Evolutionary conservation across 1,140 invertebrate genomes (phyloP).

Genomic region (Asbolus verrucosus): DNA sequence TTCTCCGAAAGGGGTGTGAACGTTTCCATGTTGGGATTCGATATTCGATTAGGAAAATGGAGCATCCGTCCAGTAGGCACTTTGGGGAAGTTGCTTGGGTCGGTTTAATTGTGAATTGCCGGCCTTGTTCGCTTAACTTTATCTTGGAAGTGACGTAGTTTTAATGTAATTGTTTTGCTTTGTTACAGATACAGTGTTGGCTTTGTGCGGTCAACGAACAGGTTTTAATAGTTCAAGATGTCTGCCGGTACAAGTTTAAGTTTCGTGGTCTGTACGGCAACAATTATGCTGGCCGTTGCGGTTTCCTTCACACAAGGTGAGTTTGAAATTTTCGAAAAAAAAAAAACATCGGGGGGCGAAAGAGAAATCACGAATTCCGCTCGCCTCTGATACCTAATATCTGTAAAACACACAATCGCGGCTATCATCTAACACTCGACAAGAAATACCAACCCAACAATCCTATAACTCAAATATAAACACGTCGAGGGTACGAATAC

Average conservation of each 20-base stretch:
- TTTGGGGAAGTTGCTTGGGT: conserved; percentile 9
- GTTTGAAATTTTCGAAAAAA: neutral
- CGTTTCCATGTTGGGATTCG: too few relatives aligned
- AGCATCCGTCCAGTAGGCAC: conserved; percentile 5
- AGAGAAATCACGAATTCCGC: too few relatives aligned
- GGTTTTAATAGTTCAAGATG: conserved; percentile 33
- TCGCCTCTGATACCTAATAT: too few relatives aligned
- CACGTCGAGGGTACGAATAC: conserved; percentile 22
- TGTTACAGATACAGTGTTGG: conserved; percentile 37
- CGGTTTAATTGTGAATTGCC: conserved; percentile 38
- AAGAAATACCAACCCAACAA: conserved; percentile 11
- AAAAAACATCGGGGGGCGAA: too few relatives aligned
- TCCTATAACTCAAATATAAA: conserved; percentile 38
- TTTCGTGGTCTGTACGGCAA: conserved; percentile 7
- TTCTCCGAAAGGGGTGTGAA: too few relatives aligned
- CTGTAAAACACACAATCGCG: conserved; percentile 14
- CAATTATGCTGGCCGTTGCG: conserved; percentile 15
- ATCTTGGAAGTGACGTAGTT: conserved; percentile 24
- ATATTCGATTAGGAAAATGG: conserved; percentile 25
- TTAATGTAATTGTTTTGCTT: conserved; percentile 39
- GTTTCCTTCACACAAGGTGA: conserved; percentile 40
- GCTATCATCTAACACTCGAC: conserved; percentile 2
- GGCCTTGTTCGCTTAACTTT: conserved; percentile 36
- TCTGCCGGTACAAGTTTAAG: conserved; percentile 24
- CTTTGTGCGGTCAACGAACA: conserved; percentile 38